Evolutionary conservation across 2,888 invertebrate species (phyloP).

Genomic region (Eupithecia subumbrata): DNA sequence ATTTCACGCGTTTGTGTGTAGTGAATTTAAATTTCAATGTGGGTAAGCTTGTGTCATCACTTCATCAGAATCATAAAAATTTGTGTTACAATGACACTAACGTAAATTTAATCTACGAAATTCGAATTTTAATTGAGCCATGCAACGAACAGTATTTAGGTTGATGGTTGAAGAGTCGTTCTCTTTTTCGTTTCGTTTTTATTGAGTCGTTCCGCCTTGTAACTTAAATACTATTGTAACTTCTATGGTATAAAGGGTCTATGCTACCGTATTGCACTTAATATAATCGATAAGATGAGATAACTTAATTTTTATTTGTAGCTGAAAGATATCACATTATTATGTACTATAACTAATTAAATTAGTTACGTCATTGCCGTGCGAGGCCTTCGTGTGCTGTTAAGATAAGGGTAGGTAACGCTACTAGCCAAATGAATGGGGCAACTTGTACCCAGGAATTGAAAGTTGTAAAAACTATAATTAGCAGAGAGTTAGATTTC

Average conservation of each 20-base stretch:
- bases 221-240: neutral
- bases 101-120: neutral
- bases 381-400: conserved; percentile 12
- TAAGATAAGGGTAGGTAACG: conserved; percentile 18
- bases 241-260: neutral
- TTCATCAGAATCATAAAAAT: too few relatives aligned
- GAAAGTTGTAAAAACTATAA: neutral
- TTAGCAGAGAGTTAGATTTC: neutral
- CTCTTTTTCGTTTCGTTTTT: neutral
- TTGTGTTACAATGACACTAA: neutral
- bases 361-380: conserved; percentile 6
- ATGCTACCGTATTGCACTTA: neutral
- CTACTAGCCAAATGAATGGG: conserved; percentile 15
- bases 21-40: too few relatives aligned
- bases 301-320: too few relatives aligned
- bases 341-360: too few relatives aligned
- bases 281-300: too few relatives aligned
- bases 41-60: too few relatives aligned
- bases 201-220: neutral
- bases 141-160: neutral
- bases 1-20: too few relatives aligned
- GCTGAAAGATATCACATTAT: too few relatives aligned
- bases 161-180: neutral
- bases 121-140: neutral
- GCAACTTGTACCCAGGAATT: conserved; percentile 7